Evolutionary conservation across 2,113 vertebrate species (phyloP).

Genomic region (Spermophilus dauricus): DNA sequence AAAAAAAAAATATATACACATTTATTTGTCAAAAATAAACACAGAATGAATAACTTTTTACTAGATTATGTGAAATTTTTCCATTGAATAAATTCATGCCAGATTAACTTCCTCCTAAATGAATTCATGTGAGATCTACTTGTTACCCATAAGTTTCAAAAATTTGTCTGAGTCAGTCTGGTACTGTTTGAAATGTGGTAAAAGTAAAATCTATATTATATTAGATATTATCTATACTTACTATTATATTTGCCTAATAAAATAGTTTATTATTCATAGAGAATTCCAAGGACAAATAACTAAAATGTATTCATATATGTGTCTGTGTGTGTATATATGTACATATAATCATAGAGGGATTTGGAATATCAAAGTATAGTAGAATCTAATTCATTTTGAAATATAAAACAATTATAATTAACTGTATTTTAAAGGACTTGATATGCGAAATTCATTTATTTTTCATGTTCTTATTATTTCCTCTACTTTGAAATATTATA

Average conservation of each 20-base stretch:
- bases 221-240: background rate
- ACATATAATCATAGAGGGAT: background rate
- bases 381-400: background rate
- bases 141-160: background rate
- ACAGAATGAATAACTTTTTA: background rate
- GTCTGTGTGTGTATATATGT: too few relatives aligned
- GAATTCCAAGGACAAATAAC: background rate
- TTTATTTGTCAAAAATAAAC: background rate
- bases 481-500: conserved; percentile 21
- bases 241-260: background rate
- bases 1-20: background rate
- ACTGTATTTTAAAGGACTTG: background rate
- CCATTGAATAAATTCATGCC: background rate
- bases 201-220: background rate
- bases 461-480: background rate
- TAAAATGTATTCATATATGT: background rate
- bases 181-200: background rate
- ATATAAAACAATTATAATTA: background rate
- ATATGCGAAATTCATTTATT: background rate
- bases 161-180: background rate
- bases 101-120: background rate
- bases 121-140: background rate
- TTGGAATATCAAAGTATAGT: background rate
- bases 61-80: background rate
- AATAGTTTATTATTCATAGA: background rate